Evolutionary conservation across 2,888 invertebrate species (phyloP), one percentile per base, ranked within the genome.

Genomic region (Nymphalis urticae): DNA sequence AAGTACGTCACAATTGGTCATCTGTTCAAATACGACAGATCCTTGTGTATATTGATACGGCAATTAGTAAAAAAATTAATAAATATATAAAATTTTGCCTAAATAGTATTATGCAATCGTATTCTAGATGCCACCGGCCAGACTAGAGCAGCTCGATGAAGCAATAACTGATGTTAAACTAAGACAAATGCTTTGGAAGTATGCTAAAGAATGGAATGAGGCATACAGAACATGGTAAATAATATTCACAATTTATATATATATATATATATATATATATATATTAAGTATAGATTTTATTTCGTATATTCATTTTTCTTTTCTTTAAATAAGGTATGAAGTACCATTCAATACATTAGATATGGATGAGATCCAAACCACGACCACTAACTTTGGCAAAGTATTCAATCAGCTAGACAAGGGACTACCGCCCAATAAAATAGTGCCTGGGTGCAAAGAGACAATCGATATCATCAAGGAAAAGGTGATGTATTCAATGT

Each of bases 81-180:
- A 21, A 1, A 21, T 2, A 21, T 21, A 21, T 21, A 21, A 21
- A 21, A 21, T 21, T 32, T 32, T 32, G 6, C 6, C 6, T 32
- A 6, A 32, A 32, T 32, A 32, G 27, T 32, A 32, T 32, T 32
- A 32, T 32, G 27, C 5, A 64, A 48, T 48, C 36, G 24, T 47
- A 32, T 6, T 6, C 6, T 32, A 97, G 95, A 94, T 98, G 73
- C 97, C 97, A 79, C 95, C 97, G 19, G 96, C 97, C 0, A 94
- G 97, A 79, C 95, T 96, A 81, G 97, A 97, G 75, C 94, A 95
- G 71, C 90, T 98, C 73, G 97, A 97, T 64, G 95, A 96, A 82
- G 95, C 96, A 0, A 94, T 95, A 76, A 95, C 94, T 73, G 97
- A 97, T 74, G 95, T 98, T 3, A 96, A 95, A 82, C 90, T 97